Evolutionary conservation across 2,888 invertebrate species (phyloP).

Genomic region (Thymelicus sylvestris): DNA sequence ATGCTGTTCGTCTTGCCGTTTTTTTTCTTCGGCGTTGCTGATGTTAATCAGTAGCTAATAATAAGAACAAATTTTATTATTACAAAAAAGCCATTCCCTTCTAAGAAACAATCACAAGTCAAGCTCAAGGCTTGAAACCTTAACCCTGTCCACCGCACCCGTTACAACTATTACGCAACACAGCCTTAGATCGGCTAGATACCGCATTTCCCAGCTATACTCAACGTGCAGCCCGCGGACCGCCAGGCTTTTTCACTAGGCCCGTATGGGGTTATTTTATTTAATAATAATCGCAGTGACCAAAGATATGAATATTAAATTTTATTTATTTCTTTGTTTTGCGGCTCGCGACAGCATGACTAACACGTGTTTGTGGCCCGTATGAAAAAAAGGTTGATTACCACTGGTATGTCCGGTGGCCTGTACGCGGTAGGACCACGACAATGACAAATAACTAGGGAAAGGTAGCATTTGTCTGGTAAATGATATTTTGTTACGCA

Average conservation of each 20-base stretch:
- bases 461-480: not conserved
- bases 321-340: no score
- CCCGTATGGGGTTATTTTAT: no score
- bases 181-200: conserved; percentile 43
- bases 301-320: no score
- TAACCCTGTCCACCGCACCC: conserved; percentile 61
- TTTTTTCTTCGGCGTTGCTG: no score
- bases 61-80: not conserved
- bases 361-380: no score
- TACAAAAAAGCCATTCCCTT: not conserved
- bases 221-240: no score
- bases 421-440: not conserved
- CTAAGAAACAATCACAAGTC: conserved; percentile 65
- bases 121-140: conserved; percentile 75
- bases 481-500: not conserved
- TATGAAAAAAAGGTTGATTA: no score
- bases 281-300: no score
- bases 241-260: no score
- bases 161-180: conserved; percentile 48
- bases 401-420: not conserved
- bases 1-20: no score
- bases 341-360: no score
- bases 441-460: conserved; percentile 8
- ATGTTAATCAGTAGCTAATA: no score
- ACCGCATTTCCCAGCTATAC: not conserved